Conservation (phyloP, 2,888 invertebrate genomes). For the Cepaea hortensis region DNA sequence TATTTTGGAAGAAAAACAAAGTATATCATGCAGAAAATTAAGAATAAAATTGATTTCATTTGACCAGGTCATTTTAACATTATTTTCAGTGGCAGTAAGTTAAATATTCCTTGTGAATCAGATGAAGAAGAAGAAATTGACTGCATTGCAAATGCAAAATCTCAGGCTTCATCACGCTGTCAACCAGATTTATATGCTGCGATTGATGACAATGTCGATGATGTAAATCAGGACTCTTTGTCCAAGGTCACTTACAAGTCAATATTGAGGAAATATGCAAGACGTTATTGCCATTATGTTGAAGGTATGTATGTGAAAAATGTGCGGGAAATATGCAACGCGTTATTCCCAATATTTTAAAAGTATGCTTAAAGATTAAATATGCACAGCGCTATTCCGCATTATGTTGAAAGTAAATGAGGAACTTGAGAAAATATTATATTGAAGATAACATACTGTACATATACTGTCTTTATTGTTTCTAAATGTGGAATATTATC, state of each 20-base stretch:
- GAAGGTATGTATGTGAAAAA: conserved; percentile 30
- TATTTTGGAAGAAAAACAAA: neutral
- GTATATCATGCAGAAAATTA: neutral
- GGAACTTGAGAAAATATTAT: too few relatives aligned
- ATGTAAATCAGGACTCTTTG: neutral
- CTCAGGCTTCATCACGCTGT: too few relatives aligned
- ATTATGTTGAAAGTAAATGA: too few relatives aligned
- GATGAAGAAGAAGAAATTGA: conserved; percentile 7
- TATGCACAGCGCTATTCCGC: too few relatives aligned
- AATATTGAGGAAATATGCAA: conserved; percentile 36
- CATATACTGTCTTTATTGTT: too few relatives aligned
- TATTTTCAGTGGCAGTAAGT: neutral
- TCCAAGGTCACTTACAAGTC: conserved; percentile 23
- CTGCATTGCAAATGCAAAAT: neutral
- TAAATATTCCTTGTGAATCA: neutral
- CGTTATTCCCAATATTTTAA: too few relatives aligned
- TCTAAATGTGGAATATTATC: too few relatives aligned
- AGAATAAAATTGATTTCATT: neutral
- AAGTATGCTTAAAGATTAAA: too few relatives aligned
- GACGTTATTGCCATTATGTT: conserved; percentile 44
- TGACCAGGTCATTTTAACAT: neutral
- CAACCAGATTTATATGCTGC: neutral
- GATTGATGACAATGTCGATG: neutral
- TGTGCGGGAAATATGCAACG: too few relatives aligned
- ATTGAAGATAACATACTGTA: too few relatives aligned